Evolutionary conservation across 2,888 invertebrate species (phyloP).

Genomic region (Nymphalis c-album): DNA sequence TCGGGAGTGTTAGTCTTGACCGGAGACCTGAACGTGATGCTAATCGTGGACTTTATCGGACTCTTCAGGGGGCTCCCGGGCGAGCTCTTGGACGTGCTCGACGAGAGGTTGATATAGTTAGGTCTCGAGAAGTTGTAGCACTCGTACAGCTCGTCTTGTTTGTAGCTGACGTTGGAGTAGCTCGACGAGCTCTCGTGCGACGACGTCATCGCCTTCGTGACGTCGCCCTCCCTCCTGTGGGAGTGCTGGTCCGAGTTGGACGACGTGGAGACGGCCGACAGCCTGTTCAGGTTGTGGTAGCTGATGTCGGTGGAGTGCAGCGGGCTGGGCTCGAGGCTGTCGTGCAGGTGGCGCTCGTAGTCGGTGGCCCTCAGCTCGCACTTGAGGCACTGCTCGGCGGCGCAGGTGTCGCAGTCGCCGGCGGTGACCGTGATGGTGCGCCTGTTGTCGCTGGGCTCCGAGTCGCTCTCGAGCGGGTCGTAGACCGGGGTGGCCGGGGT

Average conservation of each 20-base stretch:
- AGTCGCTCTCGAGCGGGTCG: constrained; percentile 73
- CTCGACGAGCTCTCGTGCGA: constrained; percentile 75
- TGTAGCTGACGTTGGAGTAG: constrained; percentile 66
- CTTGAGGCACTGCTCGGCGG: constrained; percentile 67
- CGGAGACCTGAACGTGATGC: constrained; percentile 86
- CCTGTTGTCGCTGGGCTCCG: constrained; percentile 69
- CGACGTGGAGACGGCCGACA: constrained; percentile 72
- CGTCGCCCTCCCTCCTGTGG: constrained; percentile 50
- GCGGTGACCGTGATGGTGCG: constrained; percentile 66
- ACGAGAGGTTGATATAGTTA: constrained; percentile 74
- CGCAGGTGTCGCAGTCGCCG: constrained; percentile 60
- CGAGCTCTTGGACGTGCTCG: constrained; percentile 70
- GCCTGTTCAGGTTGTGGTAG: constrained; percentile 74
- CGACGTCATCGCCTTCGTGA: constrained; percentile 71
- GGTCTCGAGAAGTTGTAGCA: constrained; percentile 68
- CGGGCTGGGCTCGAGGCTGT: constrained; percentile 65
- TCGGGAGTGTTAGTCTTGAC: constrained; percentile 68
- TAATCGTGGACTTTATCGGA: constrained; percentile 86
- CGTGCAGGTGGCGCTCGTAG: constrained; percentile 53
- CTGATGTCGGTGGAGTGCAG: constrained; percentile 72
- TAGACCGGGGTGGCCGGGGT: constrained; percentile 68
- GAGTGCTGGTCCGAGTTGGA: constrained; percentile 63
- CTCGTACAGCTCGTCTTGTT: constrained; percentile 68
- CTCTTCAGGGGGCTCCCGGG: constrained; percentile 75
- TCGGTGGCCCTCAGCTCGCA: constrained; percentile 71